Evolutionary conservation across 2,888 invertebrate genomes (phyloP), one percentile per base, ranked within the genome.

Genomic region (Drepanosiphum platanoidis): DNA sequence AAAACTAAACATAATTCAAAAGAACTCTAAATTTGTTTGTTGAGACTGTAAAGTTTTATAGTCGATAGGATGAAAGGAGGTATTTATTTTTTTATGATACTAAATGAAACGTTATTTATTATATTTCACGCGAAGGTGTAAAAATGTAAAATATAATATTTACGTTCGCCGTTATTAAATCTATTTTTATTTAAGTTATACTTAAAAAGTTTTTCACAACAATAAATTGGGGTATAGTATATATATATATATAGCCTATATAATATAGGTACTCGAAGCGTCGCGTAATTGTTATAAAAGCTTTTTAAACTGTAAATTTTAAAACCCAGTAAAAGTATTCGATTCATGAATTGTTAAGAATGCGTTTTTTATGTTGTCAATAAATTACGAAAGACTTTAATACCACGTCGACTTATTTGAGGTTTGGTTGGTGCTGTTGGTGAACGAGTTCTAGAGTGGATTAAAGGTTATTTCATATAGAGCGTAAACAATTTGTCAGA

Each of bases 391-490:
- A 80, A 70, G 3, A 68, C 32, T 52, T 70, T 36, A 77, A 70
- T 36, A 52, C 18, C 34, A 34, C 34, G 30, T 32, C 52, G 70
- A 52, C 36, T 52, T 68, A 70, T 70, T 52, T 18, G 18, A 46
- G 42, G 13, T 70, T 68, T n/a, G 30, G 61, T 30, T 64, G 27
- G 52, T 52, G 52, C 27, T 22, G 42, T 66, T 32, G 32, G 7
- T 36, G 46, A 34, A 70, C 71, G n/a, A 27, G 18, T 58, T 52
- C 11, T 70, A n/a, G 36, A 64, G 82, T 46, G 72, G 82, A 72
- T 82, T 74, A 72, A 72, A 42, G 32, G 42, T 72, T 72, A 64
- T 64, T 82, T 64, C 32, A 42, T 64, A 82, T 42, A 64, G 36
- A 15, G 27, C 22, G 27, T 58, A 58, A 39, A 71, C 36, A 46